Evolutionary conservation across 2,113 vertebrate species (phyloP).

Genomic region (Phaetusa simplex): DNA sequence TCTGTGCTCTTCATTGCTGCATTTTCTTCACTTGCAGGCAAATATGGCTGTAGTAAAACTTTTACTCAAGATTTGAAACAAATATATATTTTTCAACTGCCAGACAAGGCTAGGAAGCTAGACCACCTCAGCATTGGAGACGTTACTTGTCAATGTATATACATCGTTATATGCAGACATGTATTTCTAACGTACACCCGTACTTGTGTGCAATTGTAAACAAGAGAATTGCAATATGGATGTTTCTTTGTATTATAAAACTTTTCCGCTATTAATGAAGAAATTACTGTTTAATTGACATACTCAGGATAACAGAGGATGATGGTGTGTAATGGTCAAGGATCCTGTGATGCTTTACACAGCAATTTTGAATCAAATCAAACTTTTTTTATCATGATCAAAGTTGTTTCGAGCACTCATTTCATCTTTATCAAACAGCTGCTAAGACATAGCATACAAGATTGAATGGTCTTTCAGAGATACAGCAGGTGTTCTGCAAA

Average conservation of each 20-base stretch:
- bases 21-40: constrained; percentile 81
- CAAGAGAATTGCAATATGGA: constrained; percentile 83
- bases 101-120: constrained; percentile 75
- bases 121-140: constrained; percentile 79
- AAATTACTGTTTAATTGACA: constrained; percentile 90
- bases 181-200: constrained; percentile 79
- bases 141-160: constrained; percentile 83
- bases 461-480: constrained; percentile 30
- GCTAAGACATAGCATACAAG: constrained; percentile 57
- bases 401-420: constrained; percentile 65
- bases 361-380: constrained; percentile 72
- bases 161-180: constrained; percentile 82
- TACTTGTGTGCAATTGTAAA: constrained; percentile 85
- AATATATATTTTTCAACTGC: constrained; percentile 75
- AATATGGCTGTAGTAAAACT: constrained; percentile 76
- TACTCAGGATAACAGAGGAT: constrained; percentile 97
- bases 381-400: constrained; percentile 50
- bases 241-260: constrained; percentile 91
- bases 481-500: constrained; percentile 15
- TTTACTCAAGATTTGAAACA: constrained; percentile 67
- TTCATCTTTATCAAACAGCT: constrained; percentile 66
- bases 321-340: constrained; percentile 78
- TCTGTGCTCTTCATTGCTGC: constrained; percentile 74
- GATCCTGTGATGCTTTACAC: constrained; percentile 77
- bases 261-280: constrained; percentile 86